These are phyloP conservation scores for Falco columbarius DNA, from an alignment of 2,797 vertebrate species.

Conservation along the genomic window DNA sequence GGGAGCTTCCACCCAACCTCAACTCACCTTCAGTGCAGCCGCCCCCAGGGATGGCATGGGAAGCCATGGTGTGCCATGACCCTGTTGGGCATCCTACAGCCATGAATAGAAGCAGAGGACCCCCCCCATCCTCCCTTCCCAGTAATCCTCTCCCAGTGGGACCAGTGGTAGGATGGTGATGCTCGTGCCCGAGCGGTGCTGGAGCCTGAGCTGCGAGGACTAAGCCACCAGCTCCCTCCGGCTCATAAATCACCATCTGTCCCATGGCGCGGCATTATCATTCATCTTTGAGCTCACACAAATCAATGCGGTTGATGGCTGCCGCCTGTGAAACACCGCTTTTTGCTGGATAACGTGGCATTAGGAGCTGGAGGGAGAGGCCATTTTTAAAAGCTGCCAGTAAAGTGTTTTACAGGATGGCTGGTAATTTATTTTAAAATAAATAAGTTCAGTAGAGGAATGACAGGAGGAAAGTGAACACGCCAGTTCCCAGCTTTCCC, in stretches of 20 bases:
- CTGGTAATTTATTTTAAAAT: slow-evolving; percentile 28
- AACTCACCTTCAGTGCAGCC: background rate
- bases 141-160: background rate
- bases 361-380: slow-evolving; percentile 14
- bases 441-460: background rate
- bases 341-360: background rate
- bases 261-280: background rate
- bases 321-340: background rate
- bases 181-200: rapidly evolving
- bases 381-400: slow-evolving; percentile 50
- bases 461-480: background rate
- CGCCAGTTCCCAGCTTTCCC: background rate
- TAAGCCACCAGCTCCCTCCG: background rate
- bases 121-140: background rate
- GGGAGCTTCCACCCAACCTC: background rate
- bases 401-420: slow-evolving; percentile 36
- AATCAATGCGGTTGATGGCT: slow-evolving; percentile 6
- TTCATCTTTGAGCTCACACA: slow-evolving; percentile 12
- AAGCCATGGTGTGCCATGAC: background rate
- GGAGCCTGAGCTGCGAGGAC: background rate
- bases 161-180: background rate
- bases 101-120: background rate
- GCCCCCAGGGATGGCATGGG: rapidly evolving
- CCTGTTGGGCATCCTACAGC: rapidly evolving
- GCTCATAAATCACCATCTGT: background rate